A percentile compares a stretch with the other conserved stretches of the same genome.
Conservation (phyloP, 1,140 invertebrate genomes). For the Probaryconus sp. region DNA sequence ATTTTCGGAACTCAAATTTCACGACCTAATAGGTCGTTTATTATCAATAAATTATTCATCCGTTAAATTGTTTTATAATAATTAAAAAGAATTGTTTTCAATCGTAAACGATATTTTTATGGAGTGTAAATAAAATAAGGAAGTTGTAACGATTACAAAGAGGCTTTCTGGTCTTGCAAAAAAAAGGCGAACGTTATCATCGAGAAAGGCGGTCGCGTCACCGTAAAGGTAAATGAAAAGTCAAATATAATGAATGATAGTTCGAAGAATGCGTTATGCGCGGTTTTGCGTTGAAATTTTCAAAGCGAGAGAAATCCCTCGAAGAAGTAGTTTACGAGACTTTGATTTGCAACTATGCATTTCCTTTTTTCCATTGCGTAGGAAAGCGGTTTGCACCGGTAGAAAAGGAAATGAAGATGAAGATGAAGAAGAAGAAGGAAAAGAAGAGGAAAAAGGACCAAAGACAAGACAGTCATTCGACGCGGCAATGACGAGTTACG, state of each 20-base stretch:
- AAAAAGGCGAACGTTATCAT: too few relatives aligned
- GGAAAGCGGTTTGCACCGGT: conserved; percentile 16
- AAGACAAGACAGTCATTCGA: conserved; percentile 54
- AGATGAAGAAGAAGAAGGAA: conserved; percentile 26
- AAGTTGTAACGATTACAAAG: too few relatives aligned
- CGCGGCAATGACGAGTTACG: conserved; percentile 52
- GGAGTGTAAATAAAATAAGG: too few relatives aligned
- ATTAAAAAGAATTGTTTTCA: too few relatives aligned
- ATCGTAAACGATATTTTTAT: too few relatives aligned
- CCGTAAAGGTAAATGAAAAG: too few relatives aligned
- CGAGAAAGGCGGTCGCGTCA: too few relatives aligned
- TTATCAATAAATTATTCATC: conserved; percentile 47
- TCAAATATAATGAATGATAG: too few relatives aligned
- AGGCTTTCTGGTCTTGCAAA: too few relatives aligned
- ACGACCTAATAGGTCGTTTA: conserved; percentile 34
- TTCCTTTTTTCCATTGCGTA: conserved; percentile 4
- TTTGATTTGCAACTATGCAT: conserved; percentile 40
- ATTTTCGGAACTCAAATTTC: conserved; percentile 26
- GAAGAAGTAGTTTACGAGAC: conserved; percentile 36
- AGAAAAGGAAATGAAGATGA: conserved; percentile 35
- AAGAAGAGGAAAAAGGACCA: conserved; percentile 41
- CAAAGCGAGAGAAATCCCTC: background rate
- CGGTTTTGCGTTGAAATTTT: background rate
- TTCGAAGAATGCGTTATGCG: too few relatives aligned
- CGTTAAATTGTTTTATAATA: conserved; percentile 46